These are phyloP conservation scores for Chrysolophus pictus DNA, from an alignment of 2,797 vertebrate genomes.

Conservation along the genomic window DNA sequence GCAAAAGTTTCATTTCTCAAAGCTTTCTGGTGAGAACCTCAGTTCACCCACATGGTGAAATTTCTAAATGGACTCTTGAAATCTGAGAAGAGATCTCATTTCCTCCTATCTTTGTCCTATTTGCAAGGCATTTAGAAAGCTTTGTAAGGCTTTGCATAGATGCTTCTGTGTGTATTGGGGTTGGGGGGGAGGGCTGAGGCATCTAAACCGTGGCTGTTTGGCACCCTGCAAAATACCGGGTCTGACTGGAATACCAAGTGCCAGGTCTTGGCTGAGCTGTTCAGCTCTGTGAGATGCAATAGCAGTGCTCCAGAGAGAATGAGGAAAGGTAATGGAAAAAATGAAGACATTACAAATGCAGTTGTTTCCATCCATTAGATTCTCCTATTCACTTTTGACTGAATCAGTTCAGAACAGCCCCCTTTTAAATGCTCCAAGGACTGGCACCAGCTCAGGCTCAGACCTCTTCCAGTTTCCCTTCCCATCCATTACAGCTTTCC, in stretches of 20 bases:
- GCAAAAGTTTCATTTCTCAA: slow-evolving; percentile 8
- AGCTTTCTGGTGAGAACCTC: slow-evolving; percentile 9
- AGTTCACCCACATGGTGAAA: background rate
- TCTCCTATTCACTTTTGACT: background rate
- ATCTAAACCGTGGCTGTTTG: slow-evolving; percentile 34
- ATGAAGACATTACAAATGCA: background rate
- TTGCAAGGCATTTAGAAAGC: slow-evolving; percentile 56
- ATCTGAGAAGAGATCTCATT: slow-evolving; percentile 61
- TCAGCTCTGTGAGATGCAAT: background rate
- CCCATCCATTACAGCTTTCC: background rate
- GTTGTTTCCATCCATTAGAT: background rate
- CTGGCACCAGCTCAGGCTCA: background rate
- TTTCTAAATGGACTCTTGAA: slow-evolving; percentile 58
- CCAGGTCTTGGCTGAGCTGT: slow-evolving; percentile 1
- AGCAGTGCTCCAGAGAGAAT: background rate
- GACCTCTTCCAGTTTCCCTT: background rate
- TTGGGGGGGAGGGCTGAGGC: slow-evolving; percentile 34
- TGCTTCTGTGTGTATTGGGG: slow-evolving; percentile 39
- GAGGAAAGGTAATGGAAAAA: background rate
- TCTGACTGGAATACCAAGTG: slow-evolving; percentile 47
- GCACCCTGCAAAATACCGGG: slow-evolving; percentile 29
- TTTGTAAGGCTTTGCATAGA: slow-evolving; percentile 63
- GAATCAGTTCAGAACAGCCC: background rate
- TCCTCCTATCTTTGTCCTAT: slow-evolving; percentile 63
- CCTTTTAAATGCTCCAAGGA: background rate